Percentiles rank a stretch among this genome's conserved stretches.
Conservation (phyloP, 2,888 invertebrate species). For the Cephus runcator region DNA sequence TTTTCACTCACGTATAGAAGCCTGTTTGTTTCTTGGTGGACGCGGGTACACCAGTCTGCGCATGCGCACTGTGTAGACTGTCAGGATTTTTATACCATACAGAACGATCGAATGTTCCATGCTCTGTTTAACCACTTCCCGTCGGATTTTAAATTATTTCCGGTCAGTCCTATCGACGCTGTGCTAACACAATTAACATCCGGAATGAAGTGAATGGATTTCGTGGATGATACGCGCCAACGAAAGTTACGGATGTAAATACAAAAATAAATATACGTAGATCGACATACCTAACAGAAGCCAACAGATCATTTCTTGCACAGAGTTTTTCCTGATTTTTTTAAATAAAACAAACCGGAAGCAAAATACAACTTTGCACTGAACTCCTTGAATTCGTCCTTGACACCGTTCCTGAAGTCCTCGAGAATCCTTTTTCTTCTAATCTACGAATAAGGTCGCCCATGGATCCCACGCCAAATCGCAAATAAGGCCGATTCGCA, state of each 20-base stretch:
- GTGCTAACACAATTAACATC: conserved; percentile 21
- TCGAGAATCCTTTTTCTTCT: conserved; percentile 16
- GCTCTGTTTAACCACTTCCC: conserved; percentile 55
- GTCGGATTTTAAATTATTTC: conserved; percentile 49
- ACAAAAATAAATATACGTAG: neutral
- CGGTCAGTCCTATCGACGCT: conserved; percentile 32
- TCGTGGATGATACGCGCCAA: neutral
- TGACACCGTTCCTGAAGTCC: conserved; percentile 37
- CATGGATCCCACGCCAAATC: conserved; percentile 28
- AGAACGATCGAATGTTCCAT: conserved; percentile 15
- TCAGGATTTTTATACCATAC: neutral
- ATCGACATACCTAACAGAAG: no score
- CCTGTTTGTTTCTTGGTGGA: neutral
- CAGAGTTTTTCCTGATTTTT: no score
- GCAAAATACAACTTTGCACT: neutral
- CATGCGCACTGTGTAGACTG: neutral
- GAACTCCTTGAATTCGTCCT: conserved; percentile 36
- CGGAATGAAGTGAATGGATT: conserved; percentile 10
- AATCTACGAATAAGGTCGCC: neutral
- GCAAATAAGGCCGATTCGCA: conserved; percentile 32
- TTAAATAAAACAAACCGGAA: neutral
- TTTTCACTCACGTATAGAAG: neutral
- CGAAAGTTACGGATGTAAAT: neutral
- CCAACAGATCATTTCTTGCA: neutral
- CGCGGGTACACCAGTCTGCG: neutral